Evolutionary conservation across 92 coral and sea anemone genomes (phyloP), one percentile per base, ranked within the genome.

Genomic region (Palythoa grandiflora): DNA sequence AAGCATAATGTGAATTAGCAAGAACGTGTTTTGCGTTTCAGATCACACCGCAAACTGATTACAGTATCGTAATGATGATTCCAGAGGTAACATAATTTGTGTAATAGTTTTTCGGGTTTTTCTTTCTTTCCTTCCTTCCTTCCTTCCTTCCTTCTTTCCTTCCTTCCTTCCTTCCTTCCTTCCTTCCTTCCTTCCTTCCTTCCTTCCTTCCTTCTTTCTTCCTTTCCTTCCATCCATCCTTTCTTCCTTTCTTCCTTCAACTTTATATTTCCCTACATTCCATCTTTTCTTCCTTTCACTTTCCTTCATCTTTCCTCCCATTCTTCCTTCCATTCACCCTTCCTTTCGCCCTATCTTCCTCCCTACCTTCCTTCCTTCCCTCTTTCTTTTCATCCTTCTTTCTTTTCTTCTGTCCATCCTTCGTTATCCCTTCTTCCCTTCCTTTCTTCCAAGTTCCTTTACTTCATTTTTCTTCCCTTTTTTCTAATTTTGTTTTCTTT

Each of bases 11-110:
- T 28, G 28, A 28, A 44, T 19, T 14, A 79, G 36, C 12, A 61
- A 9, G 19, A 52, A 79, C 76, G 14, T 53, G 39, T 19, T 7
- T 20, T 85, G 36, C 20, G 39, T 59, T 71, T 53, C 80, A 71
- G 79, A 54, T 85, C 5, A 74, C 80, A 2, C 80, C 80, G 75
- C 71, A 54, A 40, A 87, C 85, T 9, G 72, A 60, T 38, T 79
- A 79, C 19, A 36, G 73, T 38, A 79, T 79, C 39, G 72, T 57
- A 15, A 61, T 61, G 84, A 38, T 79, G 71, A 79, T 79, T 60
- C 84, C 55, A n/a, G 38, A 79, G 84, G 84, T 79, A 79, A 35
- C 20, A 3, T 14, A 2, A 0, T 63, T 63, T n/a, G 6, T 15
- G 16, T 4, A 6, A 59, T 11, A 14, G 1, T 12, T 15, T 14